Base-by-base conservation (phyloP, 2,797 vertebrate genomes). In the Geotrypetes seraphini region DNA sequence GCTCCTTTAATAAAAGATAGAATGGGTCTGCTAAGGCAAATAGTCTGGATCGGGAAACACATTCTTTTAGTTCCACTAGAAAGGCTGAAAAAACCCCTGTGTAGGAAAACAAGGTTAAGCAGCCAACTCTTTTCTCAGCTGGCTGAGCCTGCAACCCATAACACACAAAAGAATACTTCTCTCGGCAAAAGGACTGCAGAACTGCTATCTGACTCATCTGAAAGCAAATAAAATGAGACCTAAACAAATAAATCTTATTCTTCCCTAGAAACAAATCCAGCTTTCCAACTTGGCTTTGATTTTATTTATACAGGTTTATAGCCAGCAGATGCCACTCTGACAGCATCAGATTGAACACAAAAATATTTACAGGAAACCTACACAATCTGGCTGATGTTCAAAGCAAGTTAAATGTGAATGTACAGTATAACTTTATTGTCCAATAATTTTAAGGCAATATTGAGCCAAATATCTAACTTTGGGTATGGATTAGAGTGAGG, bases 211-310 rank as follows among this genome's bases (percentile, higher is more conserved):
- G 75, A 81, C 66, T 78, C 77, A 79, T 75, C 71, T 57, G 57
- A 78, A 81, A 74, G 66, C 76, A 81, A 81, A 79, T 73, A 74
- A 70, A 81, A 68, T 63, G 69, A 73, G 65, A 71, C 69, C 68
- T 75, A 78, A 78, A 76, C 76, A 83, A 81, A 78, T 74, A 78
- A 81, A 66, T 63, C 66, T 63, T 75, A 77, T 75, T 77, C 76
- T 53, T 59, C 60, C n/a, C 39, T 32, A 27, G 75, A 73, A 74
- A 67, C 50, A 43, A 22, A 43, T 74, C 73, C 69, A 77, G 59
- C 36, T 63, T 59, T 71, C 70, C 65, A 60, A 57, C 57, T 69
- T 75, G 71, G 73, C 66, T 55, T 17, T 21, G 36, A 45, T 34
- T 71, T 54, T 71, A 57, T 67, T 79, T 73, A 72, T 60, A 39